phyloP scores from a whole-genome alignment of 92 coral and sea anemone species.

The Actinostola sp. region DNA sequence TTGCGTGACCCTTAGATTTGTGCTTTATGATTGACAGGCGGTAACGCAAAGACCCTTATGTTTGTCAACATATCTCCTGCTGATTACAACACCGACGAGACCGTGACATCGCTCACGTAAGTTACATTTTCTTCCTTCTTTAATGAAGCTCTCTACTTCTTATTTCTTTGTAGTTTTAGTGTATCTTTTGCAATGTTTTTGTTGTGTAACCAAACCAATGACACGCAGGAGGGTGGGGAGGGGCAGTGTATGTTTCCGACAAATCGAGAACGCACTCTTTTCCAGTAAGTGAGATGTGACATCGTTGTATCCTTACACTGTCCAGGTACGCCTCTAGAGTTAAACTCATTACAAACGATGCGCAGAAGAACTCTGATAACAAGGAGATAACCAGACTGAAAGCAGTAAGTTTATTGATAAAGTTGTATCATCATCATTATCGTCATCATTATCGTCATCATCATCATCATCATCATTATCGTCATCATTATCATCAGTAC shows the following conservation, averaged over 20 bases:
- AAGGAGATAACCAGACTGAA: slow-evolving; percentile 93
- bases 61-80: slow-evolving; percentile 99
- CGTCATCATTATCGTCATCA: not conserved
- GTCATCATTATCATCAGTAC: too few relatives aligned
- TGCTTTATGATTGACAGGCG: slow-evolving; percentile 56
- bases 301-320: not conserved
- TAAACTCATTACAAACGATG: slow-evolving; percentile 97
- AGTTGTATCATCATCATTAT: not conserved
- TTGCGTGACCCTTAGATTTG: not conserved
- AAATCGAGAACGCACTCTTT: too few relatives aligned
- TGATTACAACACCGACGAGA: slow-evolving; percentile 98
- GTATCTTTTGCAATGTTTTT: not conserved
- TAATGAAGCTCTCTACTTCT: too few relatives aligned
- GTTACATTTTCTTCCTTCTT: too few relatives aligned
- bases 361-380: slow-evolving; percentile 94
- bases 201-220: too few relatives aligned
- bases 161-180: not conserved
- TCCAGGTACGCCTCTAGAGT: slow-evolving; percentile 96
- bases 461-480: not conserved
- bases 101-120: slow-evolving; percentile 97
- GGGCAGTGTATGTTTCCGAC: too few relatives aligned
- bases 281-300: not conserved
- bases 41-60: slow-evolving; percentile 99
- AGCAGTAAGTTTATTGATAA: slow-evolving; percentile 75
- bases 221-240: too few relatives aligned